Evolutionary conservation across 2,113 vertebrate species (phyloP).

Genomic region (Rallus limicola): DNA sequence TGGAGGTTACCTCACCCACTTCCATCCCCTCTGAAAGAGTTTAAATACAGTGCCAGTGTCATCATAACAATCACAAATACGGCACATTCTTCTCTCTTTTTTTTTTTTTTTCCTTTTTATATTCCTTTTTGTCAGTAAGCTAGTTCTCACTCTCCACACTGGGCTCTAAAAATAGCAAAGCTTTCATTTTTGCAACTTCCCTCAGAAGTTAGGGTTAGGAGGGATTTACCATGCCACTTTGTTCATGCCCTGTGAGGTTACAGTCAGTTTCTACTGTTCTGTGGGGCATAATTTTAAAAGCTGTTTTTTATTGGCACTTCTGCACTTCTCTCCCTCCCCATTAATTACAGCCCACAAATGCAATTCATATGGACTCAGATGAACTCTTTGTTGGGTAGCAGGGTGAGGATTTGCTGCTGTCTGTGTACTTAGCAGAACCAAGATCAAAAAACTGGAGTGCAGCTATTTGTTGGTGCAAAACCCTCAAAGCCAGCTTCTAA

Average conservation of each 20-base stretch:
- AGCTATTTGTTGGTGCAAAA: neutral
- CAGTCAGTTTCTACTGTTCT: neutral
- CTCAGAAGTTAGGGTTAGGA: neutral
- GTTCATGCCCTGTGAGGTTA: neutral
- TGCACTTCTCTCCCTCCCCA: neutral
- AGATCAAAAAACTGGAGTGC: neutral
- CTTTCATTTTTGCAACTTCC: neutral
- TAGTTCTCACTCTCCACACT: neutral
- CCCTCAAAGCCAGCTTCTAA: neutral
- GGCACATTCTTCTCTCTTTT: neutral
- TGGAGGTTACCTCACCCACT: fast-evolving
- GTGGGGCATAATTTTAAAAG: neutral
- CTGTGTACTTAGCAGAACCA: neutral
- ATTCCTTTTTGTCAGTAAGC: neutral
- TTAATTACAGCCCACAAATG: neutral
- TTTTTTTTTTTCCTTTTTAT: neutral
- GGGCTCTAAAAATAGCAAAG: neutral
- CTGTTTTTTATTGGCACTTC: neutral
- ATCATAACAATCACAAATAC: neutral
- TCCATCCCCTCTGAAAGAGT: neutral
- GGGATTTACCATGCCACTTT: neutral
- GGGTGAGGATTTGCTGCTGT: neutral
- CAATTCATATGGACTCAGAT: neutral
- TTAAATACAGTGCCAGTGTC: neutral
- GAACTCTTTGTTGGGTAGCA: neutral